phyloP scores from a whole-genome alignment of 2,888 invertebrate genomes.

The Volucella inflata region DNA sequence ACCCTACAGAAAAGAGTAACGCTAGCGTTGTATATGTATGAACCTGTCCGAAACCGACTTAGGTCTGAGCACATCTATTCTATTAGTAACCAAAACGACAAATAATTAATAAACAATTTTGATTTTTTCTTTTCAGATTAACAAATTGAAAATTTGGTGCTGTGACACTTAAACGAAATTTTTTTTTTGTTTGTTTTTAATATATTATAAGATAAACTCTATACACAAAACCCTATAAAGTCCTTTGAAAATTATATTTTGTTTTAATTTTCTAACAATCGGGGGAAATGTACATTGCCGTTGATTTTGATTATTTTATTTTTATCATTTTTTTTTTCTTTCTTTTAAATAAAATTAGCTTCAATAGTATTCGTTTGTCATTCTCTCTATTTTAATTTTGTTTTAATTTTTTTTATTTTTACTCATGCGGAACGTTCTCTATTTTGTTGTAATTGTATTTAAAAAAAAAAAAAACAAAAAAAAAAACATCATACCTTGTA shows the following conservation, averaged over 20 bases:
- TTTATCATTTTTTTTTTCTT: conserved; percentile 14
- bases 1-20: too few relatives aligned
- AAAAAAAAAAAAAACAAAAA: conserved; percentile 21
- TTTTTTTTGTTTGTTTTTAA: conserved; percentile 80
- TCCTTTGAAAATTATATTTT: conserved; percentile 34
- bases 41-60: too few relatives aligned
- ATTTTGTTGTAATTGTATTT: conserved; percentile 24
- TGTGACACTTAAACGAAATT: conserved; percentile 84
- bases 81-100: not conserved
- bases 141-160: conserved; percentile 82
- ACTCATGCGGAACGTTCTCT: conserved; percentile 25
- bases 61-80: too few relatives aligned
- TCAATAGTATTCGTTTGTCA: conserved; percentile 40
- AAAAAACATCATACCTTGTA: not conserved
- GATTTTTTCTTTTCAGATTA: conserved; percentile 73
- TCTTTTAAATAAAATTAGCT: conserved; percentile 5
- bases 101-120: conserved; percentile 9
- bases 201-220: conserved; percentile 75
- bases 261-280: conserved; percentile 44
- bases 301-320: conserved; percentile 29
- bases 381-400: conserved; percentile 9
- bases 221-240: conserved; percentile 43
- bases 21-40: too few relatives aligned
- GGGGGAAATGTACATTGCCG: conserved; percentile 57
- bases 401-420: conserved; percentile 24